Percentiles rank a stretch among this genome's conserved stretches.
Evolutionary conservation across 2,797 vertebrate genomes (phyloP).

Genomic region (Coregonus suidteri): DNA sequence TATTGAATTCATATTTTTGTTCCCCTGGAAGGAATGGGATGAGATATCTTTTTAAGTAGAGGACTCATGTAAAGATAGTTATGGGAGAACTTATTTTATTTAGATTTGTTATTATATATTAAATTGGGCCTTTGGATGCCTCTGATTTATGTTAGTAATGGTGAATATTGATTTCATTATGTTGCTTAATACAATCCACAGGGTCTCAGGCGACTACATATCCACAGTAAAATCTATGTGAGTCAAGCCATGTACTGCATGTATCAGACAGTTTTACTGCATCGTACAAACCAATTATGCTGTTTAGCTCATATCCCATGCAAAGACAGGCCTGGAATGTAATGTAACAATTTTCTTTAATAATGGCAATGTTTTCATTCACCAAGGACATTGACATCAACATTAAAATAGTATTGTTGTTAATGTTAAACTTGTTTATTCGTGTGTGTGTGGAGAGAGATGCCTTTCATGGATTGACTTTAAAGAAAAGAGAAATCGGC

Average conservation of each 20-base stretch:
- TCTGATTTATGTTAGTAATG: slow-evolving; percentile 33
- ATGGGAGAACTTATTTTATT: slow-evolving; percentile 29
- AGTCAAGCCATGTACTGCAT: slow-evolving; percentile 32
- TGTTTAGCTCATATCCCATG: slow-evolving; percentile 39
- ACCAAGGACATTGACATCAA: slow-evolving; percentile 58
- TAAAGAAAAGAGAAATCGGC: too few relatives aligned
- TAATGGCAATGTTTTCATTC: slow-evolving; percentile 2
- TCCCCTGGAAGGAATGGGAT: slow-evolving; percentile 26
- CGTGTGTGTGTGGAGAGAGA: too few relatives aligned
- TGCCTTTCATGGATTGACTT: too few relatives aligned
- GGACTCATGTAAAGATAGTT: slow-evolving; percentile 18
- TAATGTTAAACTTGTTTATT: background rate
- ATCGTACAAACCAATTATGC: background rate
- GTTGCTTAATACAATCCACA: slow-evolving; percentile 28
- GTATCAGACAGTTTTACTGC: background rate
- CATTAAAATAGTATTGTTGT: slow-evolving; percentile 43
- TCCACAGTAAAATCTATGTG: slow-evolving; percentile 34
- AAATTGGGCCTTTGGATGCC: slow-evolving; percentile 25
- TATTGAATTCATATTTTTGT: slow-evolving; percentile 31
- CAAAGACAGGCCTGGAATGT: slow-evolving; percentile 56
- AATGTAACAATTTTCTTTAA: slow-evolving; percentile 51
- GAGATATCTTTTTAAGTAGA: slow-evolving; percentile 32
- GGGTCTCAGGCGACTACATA: slow-evolving; percentile 42
- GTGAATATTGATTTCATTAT: slow-evolving; percentile 22
- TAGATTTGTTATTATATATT: slow-evolving; percentile 41